Evolutionary conservation across 2,797 vertebrate species (phyloP).

Genomic region (Myiothlypis coronata): DNA sequence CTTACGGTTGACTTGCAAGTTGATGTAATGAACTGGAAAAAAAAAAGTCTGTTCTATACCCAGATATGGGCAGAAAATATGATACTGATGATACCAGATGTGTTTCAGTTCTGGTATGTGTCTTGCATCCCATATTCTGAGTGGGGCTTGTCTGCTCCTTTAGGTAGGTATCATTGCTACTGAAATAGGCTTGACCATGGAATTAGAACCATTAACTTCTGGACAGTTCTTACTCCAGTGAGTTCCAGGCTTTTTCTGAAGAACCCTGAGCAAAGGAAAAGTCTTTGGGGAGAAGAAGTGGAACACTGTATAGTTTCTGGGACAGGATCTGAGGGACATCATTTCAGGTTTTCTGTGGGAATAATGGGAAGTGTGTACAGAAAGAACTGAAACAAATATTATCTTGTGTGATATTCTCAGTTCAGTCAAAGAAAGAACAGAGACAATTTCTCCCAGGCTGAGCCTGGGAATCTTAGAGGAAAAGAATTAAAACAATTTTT

Average conservation of each 20-base stretch:
- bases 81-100: background rate
- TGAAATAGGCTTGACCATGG: background rate
- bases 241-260: background rate
- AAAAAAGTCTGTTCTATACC: background rate
- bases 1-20: background rate
- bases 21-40: background rate
- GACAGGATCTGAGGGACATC: background rate
- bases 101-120: background rate
- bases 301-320: background rate
- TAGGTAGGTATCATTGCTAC: background rate
- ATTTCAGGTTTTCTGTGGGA: background rate
- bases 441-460: background rate
- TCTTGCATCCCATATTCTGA: background rate
- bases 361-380: background rate
- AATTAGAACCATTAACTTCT: background rate
- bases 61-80: background rate
- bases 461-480: background rate
- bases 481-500: background rate
- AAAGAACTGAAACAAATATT: background rate
- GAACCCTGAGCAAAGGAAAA: background rate
- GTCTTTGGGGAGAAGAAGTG: background rate
- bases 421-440: background rate
- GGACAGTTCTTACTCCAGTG: background rate
- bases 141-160: background rate
- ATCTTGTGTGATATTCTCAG: background rate